Conservation (phyloP, 2,113 vertebrate genomes). For the Ceuthmochares aereus region DNA sequence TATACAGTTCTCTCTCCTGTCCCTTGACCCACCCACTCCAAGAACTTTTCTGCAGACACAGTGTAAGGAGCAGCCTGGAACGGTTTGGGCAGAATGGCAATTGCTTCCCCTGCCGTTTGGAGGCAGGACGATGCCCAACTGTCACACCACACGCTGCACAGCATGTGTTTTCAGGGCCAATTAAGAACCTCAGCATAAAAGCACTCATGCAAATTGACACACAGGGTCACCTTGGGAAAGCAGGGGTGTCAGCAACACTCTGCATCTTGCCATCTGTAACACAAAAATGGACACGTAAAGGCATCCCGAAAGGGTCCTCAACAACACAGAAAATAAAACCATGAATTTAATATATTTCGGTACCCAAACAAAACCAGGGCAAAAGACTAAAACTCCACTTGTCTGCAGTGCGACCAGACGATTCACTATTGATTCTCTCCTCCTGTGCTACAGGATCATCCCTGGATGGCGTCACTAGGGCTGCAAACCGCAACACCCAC, state of each 20-base stretch:
- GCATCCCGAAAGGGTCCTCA: neutral
- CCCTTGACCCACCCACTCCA: neutral
- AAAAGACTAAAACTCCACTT: neutral
- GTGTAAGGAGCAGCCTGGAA: neutral
- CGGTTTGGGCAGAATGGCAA: neutral
- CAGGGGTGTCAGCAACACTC: neutral
- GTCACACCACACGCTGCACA: neutral
- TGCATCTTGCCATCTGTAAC: neutral
- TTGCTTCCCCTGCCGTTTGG: neutral
- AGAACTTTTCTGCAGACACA: neutral
- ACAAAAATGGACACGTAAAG: neutral
- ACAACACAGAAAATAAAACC: neutral
- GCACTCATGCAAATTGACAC: neutral
- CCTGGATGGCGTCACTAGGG: neutral
- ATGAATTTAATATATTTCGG: neutral
- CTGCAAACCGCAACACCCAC: fast-evolving
- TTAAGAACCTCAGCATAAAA: neutral
- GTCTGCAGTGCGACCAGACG: fast-evolving
- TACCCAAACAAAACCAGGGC: fast-evolving
- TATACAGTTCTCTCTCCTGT: neutral
- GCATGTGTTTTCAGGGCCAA: fast-evolving
- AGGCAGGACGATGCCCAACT: neutral
- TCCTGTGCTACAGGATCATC: neutral
- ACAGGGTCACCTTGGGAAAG: neutral
- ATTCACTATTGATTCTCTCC: neutral